phyloP scores from a whole-genome alignment of 2,888 invertebrate species.

The Leucophenga montana region DNA sequence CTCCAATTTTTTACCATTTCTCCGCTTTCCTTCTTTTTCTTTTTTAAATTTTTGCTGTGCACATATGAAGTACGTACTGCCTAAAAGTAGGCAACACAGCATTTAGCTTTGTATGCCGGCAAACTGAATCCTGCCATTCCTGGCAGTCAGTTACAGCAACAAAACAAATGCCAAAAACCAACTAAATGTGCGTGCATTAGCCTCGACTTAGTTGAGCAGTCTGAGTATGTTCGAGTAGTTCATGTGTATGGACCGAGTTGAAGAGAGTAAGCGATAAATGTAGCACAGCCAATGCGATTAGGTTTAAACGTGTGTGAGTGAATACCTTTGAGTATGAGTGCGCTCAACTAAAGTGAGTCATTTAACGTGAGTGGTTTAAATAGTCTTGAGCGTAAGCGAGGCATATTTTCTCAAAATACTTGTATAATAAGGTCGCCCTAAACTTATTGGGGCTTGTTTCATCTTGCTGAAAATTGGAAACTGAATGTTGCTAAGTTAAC shows the following conservation, averaged over 20 bases:
- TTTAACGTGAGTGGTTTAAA: no score
- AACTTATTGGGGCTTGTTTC: no score
- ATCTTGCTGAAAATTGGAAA: no score
- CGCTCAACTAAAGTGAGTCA: no score
- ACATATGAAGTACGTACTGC: neutral
- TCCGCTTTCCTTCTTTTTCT: neutral
- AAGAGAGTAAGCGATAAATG: no score
- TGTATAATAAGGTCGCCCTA: no score
- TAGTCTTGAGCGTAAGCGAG: no score
- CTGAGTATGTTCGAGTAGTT: neutral
- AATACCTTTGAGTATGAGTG: neutral
- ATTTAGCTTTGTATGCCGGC: neutral
- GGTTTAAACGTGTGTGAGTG: neutral
- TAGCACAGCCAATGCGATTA: no score
- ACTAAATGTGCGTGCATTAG: slow-evolving; percentile 24
- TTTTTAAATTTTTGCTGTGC: neutral
- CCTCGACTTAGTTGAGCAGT: neutral
- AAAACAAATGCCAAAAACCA: slow-evolving; percentile 14
- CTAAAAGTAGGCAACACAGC: slow-evolving; percentile 15
- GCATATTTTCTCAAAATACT: neutral
- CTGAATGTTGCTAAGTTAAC: no score
- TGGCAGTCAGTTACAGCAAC: no score
- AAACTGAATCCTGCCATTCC: no score
- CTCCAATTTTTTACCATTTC: neutral
- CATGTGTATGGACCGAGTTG: no score